Conservation (phyloP, 2,113 vertebrate species). For the Cephalopholis sonnerati region DNA sequence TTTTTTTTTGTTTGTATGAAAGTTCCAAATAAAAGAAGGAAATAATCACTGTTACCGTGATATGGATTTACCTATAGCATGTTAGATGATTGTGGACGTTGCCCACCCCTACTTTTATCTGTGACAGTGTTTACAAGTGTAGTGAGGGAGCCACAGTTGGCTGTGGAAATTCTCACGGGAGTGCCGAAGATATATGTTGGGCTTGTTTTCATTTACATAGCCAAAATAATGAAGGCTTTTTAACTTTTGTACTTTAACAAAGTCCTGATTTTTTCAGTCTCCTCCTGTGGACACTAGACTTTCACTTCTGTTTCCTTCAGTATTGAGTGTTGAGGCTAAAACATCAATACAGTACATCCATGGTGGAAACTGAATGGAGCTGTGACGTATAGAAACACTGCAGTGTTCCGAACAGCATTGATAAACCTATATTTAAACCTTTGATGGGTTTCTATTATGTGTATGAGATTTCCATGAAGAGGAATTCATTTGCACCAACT, state of each 20-base stretch:
- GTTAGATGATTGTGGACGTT: no score
- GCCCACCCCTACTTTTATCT: no score
- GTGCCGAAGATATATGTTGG: neutral
- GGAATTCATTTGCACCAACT: slow-evolving; percentile 1
- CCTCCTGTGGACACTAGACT: neutral
- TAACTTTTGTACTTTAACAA: neutral
- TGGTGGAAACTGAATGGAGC: neutral
- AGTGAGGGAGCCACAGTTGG: neutral
- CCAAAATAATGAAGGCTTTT: no score
- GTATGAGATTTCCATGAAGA: neutral
- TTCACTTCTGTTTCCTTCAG: neutral
- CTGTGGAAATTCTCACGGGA: neutral
- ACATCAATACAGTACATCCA: slow-evolving; percentile 14
- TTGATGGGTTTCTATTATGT: neutral
- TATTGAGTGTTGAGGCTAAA: neutral
- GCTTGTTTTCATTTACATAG: neutral
- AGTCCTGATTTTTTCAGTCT: neutral
- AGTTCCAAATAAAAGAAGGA: no score
- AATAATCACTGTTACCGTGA: no score
- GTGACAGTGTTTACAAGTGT: neutral
- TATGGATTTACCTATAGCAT: no score
- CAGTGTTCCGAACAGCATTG: slow-evolving; percentile 4
- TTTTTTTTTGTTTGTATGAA: no score
- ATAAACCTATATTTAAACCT: neutral
- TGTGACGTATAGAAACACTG: neutral